Evolutionary conservation across 1,140 invertebrate genomes (phyloP), one percentile per base, ranked within the genome.

Genomic region (Bradysia coprophila): DNA sequence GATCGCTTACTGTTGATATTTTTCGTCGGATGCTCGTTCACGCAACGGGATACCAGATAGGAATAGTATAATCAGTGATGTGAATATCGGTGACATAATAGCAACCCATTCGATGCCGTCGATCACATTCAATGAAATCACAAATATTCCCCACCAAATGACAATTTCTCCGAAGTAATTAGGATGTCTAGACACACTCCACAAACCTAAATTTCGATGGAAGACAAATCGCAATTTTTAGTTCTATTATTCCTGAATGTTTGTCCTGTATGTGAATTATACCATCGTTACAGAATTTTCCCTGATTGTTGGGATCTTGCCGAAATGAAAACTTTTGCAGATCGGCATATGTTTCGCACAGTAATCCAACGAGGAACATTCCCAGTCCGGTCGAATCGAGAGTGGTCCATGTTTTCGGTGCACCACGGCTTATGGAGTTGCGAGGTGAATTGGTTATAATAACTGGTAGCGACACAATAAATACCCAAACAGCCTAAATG

Each of bases 141-240:
- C 72, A 55, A 92, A 94, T 37, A 94, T 79, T 2, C 89, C 89
- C 78, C 86, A 89, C 91, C 91, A 95, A 2, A 94, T 68, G 0
- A 87, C 67, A 21, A 95, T 87, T 65, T 95, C 91, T 1, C 91
- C 91, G 62, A 94, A 92, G 55, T 95, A 95, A 59, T 95, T 95
- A 0, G 91, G 91, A 65, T 94, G 90, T 43, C 90, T 72, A 0
- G 87, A 92, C 13, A 89, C 54, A 34, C 78, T 75, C 91, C 91
- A 95, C 13, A 94, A 63, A 13, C 89, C 83, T 80, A 47, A 40
- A 58, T 52, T 44, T 18, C 11, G 36, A 18, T 11, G 10, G 18
- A 18, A 5, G 36, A 11, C 3, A 38, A 38, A 38, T n/a, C n/a
- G n/a, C n/a, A n/a, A n/a, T n/a, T 23, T 15, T 41, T 28, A 21